Evolutionary conservation across 2,888 invertebrate genomes (phyloP).

Genomic region (Drosophila formosana): DNA sequence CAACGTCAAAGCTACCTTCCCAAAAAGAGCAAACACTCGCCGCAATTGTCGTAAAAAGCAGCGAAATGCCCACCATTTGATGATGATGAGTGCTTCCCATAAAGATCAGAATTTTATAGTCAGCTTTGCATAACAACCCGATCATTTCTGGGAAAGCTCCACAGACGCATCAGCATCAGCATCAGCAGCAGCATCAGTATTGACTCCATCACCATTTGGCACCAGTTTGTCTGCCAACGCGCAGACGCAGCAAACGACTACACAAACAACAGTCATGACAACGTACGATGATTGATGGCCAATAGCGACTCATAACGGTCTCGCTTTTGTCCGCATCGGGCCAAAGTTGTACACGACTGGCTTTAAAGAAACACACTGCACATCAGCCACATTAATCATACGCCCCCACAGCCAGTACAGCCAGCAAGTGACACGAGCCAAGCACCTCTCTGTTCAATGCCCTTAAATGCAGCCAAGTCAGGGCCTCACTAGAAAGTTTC

Average conservation of each 20-base stretch:
- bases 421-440: constrained; percentile 45
- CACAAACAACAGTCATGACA: constrained; percentile 48
- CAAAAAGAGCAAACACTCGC: constrained; percentile 23
- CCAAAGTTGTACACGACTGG: constrained; percentile 47
- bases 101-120: constrained; percentile 68
- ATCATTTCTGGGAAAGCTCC: constrained; percentile 54
- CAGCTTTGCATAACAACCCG: constrained; percentile 21
- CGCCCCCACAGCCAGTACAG: constrained; percentile 52
- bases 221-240: constrained; percentile 80
- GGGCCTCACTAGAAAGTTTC: constrained; percentile 24
- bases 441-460: constrained; percentile 43
- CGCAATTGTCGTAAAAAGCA: constrained; percentile 51
- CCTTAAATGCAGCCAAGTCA: constrained; percentile 46
- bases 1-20: constrained; percentile 41
- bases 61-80: constrained; percentile 22
- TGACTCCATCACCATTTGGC: constrained; percentile 59
- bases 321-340: constrained; percentile 55
- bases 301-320: constrained; percentile 69
- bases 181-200: constrained; percentile 8
- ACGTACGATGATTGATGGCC: constrained; percentile 67
- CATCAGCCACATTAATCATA: constrained; percentile 71
- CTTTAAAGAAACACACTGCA: constrained; percentile 53
- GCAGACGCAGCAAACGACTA: constrained; percentile 41
- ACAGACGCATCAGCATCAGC: constrained; percentile 20
- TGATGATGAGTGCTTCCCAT: constrained; percentile 51